These are phyloP conservation scores for Eudyptes chrysolophus DNA, from an alignment of 2,113 vertebrate species.

Conservation along the genomic window DNA sequence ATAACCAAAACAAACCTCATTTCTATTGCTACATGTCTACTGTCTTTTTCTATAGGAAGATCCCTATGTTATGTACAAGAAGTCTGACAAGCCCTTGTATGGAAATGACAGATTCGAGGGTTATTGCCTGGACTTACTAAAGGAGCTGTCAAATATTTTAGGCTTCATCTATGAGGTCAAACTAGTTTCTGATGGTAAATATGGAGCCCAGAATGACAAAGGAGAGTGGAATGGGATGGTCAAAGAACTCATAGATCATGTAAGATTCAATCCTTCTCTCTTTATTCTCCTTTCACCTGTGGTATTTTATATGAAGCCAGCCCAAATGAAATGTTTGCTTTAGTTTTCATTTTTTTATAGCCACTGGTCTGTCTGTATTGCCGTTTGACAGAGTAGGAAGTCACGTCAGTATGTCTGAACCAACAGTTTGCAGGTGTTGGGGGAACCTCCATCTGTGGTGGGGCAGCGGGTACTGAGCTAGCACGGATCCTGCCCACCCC, in stretches of 20 bases:
- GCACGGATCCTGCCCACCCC: not conserved
- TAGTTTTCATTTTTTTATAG: not conserved
- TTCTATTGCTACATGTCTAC: not conserved
- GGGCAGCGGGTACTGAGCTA: not conserved
- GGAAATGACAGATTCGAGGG: conserved; percentile 98
- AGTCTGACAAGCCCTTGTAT: conserved; percentile 95
- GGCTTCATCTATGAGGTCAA: conserved; percentile 97
- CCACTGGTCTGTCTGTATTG: not conserved
- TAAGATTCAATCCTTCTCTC: conserved; percentile 72
- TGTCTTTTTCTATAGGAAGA: conserved; percentile 84
- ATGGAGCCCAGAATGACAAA: conserved; percentile 96
- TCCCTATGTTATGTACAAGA: conserved; percentile 98
- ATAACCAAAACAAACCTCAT: not conserved
- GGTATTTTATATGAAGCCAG: not conserved
- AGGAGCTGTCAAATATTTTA: conserved; percentile 94
- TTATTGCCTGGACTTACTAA: conserved; percentile 95
- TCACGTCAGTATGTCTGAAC: rapidly evolving
- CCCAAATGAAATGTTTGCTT: not conserved
- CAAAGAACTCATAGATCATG: conserved; percentile 96
- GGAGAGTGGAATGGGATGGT: conserved; percentile 99
- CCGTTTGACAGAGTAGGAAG: not conserved
- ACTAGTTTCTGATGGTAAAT: conserved; percentile 96
- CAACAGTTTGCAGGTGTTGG: not conserved
- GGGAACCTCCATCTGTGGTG: rapidly evolving
- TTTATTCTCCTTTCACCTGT: not conserved